Evolutionary conservation across 2,888 invertebrate genomes (phyloP).

Genomic region (Hoplodrina blanda): DNA sequence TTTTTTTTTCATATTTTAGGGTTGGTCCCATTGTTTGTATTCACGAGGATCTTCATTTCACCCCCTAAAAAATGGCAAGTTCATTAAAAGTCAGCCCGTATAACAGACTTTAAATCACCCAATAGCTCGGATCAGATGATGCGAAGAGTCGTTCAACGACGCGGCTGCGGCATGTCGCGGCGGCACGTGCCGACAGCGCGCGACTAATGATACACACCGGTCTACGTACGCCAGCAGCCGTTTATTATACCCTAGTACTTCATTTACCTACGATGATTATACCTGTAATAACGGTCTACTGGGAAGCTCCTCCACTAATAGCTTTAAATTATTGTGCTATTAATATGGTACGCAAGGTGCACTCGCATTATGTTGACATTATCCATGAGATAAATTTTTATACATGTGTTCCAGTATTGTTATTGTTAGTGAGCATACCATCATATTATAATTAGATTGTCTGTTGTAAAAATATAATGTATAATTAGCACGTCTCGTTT

Average conservation of each 20-base stretch:
- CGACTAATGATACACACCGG: constrained; percentile 76
- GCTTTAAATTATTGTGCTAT: constrained; percentile 60
- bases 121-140: constrained; percentile 17
- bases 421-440: too few relatives aligned
- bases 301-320: constrained; percentile 62
- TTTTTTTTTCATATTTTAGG: background rate
- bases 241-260: constrained; percentile 69
- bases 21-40: background rate
- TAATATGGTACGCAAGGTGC: constrained; percentile 42
- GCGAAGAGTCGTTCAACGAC: constrained; percentile 15
- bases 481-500: too few relatives aligned
- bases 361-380: constrained; percentile 36
- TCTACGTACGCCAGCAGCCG: constrained; percentile 69
- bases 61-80: background rate
- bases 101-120: background rate
- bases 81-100: background rate
- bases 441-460: too few relatives aligned
- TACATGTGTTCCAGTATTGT: background rate
- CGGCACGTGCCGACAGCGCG: constrained; percentile 74
- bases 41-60: background rate
- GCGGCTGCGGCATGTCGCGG: constrained; percentile 67
- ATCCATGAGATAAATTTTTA: constrained; percentile 9
- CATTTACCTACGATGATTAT: constrained; percentile 56
- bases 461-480: too few relatives aligned
- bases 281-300: constrained; percentile 69